Percentiles rank a stretch among this genome's conserved stretches.
These are phyloP conservation scores for Plumapathes pennacea DNA, from an alignment of 92 coral and sea anemone species.

Conservation along the genomic window DNA sequence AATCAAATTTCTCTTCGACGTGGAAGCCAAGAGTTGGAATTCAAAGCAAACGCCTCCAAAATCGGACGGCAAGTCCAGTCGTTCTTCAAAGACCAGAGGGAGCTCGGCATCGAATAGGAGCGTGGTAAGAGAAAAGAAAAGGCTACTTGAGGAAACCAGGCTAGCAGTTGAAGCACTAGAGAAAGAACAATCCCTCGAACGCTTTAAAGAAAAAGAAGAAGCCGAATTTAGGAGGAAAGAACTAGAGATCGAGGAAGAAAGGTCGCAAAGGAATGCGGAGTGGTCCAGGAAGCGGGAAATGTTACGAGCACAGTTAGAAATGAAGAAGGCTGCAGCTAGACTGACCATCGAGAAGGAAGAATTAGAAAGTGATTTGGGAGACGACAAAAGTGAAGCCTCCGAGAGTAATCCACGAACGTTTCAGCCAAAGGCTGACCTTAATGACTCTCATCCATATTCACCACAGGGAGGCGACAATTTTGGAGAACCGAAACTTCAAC, in stretches of 20 bases:
- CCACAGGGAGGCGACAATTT: no score
- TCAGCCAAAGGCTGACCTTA: no score
- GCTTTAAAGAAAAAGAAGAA: constrained; percentile 28
- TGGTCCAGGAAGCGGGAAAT: constrained; percentile 38
- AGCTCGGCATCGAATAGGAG: constrained; percentile 40
- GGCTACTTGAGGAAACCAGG: constrained; percentile 40
- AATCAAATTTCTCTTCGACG: constrained; percentile 50
- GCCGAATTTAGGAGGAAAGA: no score
- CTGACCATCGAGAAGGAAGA: no score
- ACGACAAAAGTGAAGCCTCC: no score
- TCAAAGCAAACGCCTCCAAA: constrained; percentile 39
- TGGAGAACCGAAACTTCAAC: not conserved
- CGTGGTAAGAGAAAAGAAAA: constrained; percentile 35
- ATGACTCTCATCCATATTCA: no score
- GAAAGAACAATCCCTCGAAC: constrained; percentile 47
- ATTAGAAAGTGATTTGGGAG: no score
- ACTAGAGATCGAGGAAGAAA: constrained; percentile 18
- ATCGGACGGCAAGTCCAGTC: constrained; percentile 23
- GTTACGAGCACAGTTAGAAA: constrained; percentile 38
- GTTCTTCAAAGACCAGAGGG: constrained; percentile 21
- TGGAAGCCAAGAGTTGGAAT: constrained; percentile 20
- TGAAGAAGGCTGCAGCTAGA: constrained; percentile 40
- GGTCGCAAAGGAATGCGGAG: constrained; percentile 41
- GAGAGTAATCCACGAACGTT: no score
- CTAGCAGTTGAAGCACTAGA: constrained; percentile 44